phyloP scores from a whole-genome alignment of 2,888 invertebrate genomes.

The Ectemnius continuus region DNA sequence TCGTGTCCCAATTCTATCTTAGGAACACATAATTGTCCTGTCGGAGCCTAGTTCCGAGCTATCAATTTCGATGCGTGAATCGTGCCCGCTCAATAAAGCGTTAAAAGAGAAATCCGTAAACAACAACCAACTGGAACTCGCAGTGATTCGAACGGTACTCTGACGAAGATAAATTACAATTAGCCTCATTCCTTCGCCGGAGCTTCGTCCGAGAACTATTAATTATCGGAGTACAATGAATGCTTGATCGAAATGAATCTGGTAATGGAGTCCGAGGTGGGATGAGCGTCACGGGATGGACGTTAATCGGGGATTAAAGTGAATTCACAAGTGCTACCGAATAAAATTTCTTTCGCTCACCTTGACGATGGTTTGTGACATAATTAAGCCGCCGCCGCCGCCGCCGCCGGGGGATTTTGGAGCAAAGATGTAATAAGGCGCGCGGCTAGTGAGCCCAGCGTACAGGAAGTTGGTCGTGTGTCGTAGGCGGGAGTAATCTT shows the following conservation, averaged over 20 bases:
- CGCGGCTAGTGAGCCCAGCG: not conserved
- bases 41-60: not conserved
- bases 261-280: not conserved
- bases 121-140: constrained; percentile 27
- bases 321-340: not conserved
- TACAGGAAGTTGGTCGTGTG: constrained; percentile 63
- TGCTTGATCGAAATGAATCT: too few relatives aligned
- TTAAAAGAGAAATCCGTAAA: constrained; percentile 43
- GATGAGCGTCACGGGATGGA: not conserved
- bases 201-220: not conserved
- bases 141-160: constrained; percentile 13
- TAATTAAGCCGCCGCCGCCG: too few relatives aligned
- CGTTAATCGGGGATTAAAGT: not conserved
- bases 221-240: not conserved
- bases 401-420: too few relatives aligned
- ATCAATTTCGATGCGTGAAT: not conserved
- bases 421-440: too few relatives aligned
- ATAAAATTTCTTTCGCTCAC: not conserved
- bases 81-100: not conserved
- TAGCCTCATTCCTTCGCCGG: constrained; percentile 4
- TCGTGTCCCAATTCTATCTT: not conserved
- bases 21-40: too few relatives aligned
- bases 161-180: constrained; percentile 28
- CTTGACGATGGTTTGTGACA: too few relatives aligned
- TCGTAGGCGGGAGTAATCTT: constrained; percentile 57